These are phyloP conservation scores for Halictus rubicundus DNA, from an alignment of 1,140 invertebrate genomes.

Conservation along the genomic window DNA sequence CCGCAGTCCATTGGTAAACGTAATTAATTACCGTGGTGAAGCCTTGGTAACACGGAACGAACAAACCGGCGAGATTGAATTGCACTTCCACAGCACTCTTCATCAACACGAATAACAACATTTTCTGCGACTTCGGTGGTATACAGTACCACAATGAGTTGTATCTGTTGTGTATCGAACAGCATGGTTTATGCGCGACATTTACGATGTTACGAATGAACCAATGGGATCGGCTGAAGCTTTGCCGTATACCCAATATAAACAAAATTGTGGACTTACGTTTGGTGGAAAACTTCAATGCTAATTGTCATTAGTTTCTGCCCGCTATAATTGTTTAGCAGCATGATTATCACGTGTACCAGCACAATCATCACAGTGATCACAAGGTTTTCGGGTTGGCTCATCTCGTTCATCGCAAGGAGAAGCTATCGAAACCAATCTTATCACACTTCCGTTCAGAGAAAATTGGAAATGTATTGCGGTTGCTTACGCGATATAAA, in stretches of 20 bases:
- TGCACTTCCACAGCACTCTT: too few species aligned
- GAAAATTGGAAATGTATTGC: background rate
- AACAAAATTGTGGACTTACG: background rate
- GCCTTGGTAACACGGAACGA: too few species aligned
- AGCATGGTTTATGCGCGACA: too few species aligned
- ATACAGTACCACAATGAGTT: constrained; percentile 15
- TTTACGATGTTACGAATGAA: too few species aligned
- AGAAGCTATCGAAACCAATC: background rate
- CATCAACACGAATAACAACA: background rate
- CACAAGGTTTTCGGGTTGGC: background rate
- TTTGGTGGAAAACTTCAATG: background rate
- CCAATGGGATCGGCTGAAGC: too few species aligned
- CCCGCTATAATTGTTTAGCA: background rate
- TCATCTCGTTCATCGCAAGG: background rate
- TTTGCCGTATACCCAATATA: too few species aligned
- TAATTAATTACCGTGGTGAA: too few species aligned
- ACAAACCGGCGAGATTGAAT: too few species aligned
- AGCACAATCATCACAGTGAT: background rate
- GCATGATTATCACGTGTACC: background rate
- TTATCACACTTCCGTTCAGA: background rate
- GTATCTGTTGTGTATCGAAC: constrained; percentile 14
- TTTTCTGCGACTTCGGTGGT: constrained; percentile 16
- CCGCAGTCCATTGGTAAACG: too few species aligned
- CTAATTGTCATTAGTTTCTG: background rate
- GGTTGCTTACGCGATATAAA: background rate